Evolutionary conservation across 2,888 invertebrate genomes (phyloP).

Genomic region (Drosophila borborema): DNA sequence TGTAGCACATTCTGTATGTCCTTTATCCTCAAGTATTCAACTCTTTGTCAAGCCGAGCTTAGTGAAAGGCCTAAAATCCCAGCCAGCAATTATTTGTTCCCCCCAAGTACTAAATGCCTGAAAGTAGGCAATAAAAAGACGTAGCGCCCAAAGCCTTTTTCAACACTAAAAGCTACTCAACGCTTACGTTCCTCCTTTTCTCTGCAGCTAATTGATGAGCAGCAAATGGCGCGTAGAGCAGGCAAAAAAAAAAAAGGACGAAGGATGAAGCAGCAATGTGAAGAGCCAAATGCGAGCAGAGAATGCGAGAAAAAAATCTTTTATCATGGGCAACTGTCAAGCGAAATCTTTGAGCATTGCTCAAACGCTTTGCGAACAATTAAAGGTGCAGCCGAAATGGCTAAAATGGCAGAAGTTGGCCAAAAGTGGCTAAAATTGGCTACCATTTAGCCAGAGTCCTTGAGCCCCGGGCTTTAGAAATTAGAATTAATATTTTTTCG

Average conservation of each 20-base stretch:
- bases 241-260: not conserved
- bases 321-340: slow-evolving; percentile 37
- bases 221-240: slow-evolving; percentile 52
- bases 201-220: slow-evolving; percentile 72
- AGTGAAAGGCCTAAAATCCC: slow-evolving; percentile 32
- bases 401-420: slow-evolving; percentile 20
- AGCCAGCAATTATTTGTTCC: slow-evolving; percentile 55
- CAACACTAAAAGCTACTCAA: slow-evolving; percentile 77
- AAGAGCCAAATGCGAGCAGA: slow-evolving; percentile 2
- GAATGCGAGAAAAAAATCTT: slow-evolving; percentile 13
- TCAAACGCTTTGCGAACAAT: slow-evolving; percentile 49
- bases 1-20: slow-evolving; percentile 5
- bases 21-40: not conserved
- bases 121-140: slow-evolving; percentile 58
- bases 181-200: slow-evolving; percentile 12
- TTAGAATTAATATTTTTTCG: slow-evolving; percentile 78
- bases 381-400: slow-evolving; percentile 63
- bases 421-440: slow-evolving; percentile 29
- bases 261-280: not conserved
- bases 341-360: slow-evolving; percentile 40
- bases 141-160: slow-evolving; percentile 60
- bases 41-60: slow-evolving; percentile 23
- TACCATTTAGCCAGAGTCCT: slow-evolving; percentile 43
- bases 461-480: slow-evolving; percentile 56
- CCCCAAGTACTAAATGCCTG: slow-evolving; percentile 36